Conservation (phyloP, 2,797 vertebrate species). For the Clarias fuscus region DNA sequence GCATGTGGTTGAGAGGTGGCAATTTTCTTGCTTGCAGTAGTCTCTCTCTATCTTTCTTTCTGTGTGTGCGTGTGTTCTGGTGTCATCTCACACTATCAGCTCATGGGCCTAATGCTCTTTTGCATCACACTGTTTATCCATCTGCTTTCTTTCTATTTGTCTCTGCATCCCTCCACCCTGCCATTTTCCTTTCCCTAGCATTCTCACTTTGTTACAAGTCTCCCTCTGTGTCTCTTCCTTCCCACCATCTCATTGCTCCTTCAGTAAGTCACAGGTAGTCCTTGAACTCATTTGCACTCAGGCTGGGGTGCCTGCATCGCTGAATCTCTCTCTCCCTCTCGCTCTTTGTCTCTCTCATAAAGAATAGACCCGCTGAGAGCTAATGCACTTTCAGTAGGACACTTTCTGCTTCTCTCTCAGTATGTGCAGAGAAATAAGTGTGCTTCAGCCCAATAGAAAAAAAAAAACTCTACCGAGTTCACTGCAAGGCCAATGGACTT, state of each 20-base stretch:
- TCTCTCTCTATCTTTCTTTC: neutral
- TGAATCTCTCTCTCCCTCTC: conserved; percentile 13
- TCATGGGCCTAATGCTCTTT: conserved; percentile 16
- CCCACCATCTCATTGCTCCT: conserved; percentile 46
- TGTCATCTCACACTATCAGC: conserved; percentile 27
- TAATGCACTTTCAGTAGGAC: conserved; percentile 42
- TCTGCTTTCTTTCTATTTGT: conserved; percentile 51
- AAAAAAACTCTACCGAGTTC: conserved; percentile 19
- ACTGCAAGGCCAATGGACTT: conserved; percentile 30
- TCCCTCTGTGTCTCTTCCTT: conserved; percentile 11
- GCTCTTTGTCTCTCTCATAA: conserved; percentile 25
- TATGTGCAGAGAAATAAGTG: conserved; percentile 24
- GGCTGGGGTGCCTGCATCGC: conserved; percentile 63
- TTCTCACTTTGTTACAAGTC: conserved; percentile 55
- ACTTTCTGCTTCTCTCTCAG: conserved; percentile 35
- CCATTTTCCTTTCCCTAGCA: conserved; percentile 19
- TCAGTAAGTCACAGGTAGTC: conserved; percentile 64
- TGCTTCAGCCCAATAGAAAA: conserved; percentile 17
- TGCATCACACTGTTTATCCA: conserved; percentile 49
- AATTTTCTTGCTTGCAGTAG: neutral
- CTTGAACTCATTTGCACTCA: conserved; percentile 71
- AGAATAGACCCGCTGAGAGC: conserved; percentile 38
- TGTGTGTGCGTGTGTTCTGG: neutral
- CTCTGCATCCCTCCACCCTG: conserved; percentile 12
- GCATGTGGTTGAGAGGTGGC: neutral